Evolutionary conservation across 2,888 invertebrate genomes (phyloP), one percentile per base, ranked within the genome.

Genomic region (Pristionchus exspectatus): DNA sequence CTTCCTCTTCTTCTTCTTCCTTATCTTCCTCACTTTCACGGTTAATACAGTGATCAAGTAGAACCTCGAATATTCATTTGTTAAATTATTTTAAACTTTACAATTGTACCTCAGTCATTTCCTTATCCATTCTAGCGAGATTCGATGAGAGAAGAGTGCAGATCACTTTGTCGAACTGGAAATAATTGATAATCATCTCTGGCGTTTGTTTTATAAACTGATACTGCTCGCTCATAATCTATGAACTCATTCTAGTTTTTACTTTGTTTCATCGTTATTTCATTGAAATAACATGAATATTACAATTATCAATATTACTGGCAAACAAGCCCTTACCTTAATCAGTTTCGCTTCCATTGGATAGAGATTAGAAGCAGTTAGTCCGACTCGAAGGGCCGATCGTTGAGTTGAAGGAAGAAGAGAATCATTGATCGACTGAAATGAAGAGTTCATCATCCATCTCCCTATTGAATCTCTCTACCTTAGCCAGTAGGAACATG

Each of bases 401-500:
- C 59, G n/a, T 85, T 91, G 91, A 44, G 89, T 88, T 18, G 84
- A 30, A 12, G 88, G 16, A 30, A 66, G 44, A 10, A 88, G 90
- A 7, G 72, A 77, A 72, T 91, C 91, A 30, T 90, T 91, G 18
- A 91, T 89, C 18, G 91, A 66, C 91, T 90, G 72, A 44, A 21
- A 24, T 14, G 50, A 81, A 21, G 24, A 44, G 24, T 24, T 21
- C 4, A 38, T 1, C 77, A n/a, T 1, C 44, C 44, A 77, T 77
- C 77, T 2, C 38, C 69, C n/a, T n/a, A 27, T 69, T 27, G 27
- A 24, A 69, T 69, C 30, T 12, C 2, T 33, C n/a, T 66, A 90
- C 90, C 90, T 91, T 91, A 33, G 90, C 90, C 63, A 90, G 88
- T 14, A 91, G 89, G 86, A 90, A 91, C 24, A 90, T 54, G 66